These are phyloP conservation scores for Callyntrura sp. DNA, from an alignment of 2,888 invertebrate genomes.

Conservation along the genomic window DNA sequence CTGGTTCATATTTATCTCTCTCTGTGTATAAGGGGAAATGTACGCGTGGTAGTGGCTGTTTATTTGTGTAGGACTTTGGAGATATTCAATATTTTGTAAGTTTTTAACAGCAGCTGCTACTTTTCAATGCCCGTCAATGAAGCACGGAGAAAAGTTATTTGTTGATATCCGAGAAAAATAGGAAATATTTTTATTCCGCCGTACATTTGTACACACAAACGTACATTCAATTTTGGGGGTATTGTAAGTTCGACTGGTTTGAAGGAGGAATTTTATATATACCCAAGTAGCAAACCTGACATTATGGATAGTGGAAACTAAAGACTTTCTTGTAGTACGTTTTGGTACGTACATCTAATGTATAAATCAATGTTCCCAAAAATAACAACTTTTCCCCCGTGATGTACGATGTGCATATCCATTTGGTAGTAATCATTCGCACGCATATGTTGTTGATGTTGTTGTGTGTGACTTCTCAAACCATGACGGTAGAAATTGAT, in stretches of 20 bases:
- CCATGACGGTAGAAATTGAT: constrained; percentile 45
- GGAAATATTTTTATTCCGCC: background rate
- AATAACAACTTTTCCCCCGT: constrained; percentile 31
- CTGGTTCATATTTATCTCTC: too few species aligned
- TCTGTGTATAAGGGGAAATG: too few species aligned
- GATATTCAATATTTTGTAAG: too few species aligned
- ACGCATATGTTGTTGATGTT: too few species aligned
- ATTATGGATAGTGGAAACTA: background rate
- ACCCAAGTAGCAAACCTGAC: too few species aligned
- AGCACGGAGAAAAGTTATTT: background rate
- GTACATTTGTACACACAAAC: background rate
- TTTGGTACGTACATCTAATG: constrained; percentile 40
- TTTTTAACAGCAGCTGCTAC: too few species aligned
- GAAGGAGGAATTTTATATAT: background rate
- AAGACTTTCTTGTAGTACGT: background rate
- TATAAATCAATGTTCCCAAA: constrained; percentile 61
- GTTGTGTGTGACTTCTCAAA: constrained; percentile 21
- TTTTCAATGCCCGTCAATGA: too few species aligned
- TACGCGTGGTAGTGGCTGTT: too few species aligned
- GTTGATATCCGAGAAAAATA: constrained; percentile 15
- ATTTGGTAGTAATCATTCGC: background rate
- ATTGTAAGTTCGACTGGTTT: constrained; percentile 25
- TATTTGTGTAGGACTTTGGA: background rate
- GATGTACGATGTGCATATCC: background rate
- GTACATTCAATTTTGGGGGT: background rate